A percentile compares a stretch with the other conserved stretches of the same genome.
These are phyloP conservation scores for Neolamprologus toae DNA, from an alignment of 2,113 vertebrate genomes.

Conservation along the genomic window DNA sequence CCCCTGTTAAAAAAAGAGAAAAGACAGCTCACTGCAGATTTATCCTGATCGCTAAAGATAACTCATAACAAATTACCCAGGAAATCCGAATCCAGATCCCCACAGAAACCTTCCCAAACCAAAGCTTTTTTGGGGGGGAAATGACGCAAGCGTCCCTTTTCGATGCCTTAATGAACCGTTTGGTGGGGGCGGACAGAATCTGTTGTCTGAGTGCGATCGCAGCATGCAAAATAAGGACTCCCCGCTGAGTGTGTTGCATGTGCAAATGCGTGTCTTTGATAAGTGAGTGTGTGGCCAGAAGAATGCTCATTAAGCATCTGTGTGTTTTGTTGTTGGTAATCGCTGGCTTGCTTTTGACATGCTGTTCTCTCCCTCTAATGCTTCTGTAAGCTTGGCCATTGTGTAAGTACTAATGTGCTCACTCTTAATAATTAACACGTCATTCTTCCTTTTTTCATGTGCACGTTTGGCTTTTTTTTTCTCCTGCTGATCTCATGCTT, in stretches of 20 bases:
- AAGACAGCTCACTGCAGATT: background rate
- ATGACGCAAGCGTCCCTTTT: background rate
- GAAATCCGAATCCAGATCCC: conserved; percentile 31
- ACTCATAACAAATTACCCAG: conserved; percentile 37
- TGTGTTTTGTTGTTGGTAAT: conserved; percentile 47
- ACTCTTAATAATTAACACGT: conserved; percentile 15
- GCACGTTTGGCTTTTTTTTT: background rate
- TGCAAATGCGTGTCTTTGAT: background rate
- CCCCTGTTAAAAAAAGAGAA: background rate
- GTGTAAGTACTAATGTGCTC: conserved; percentile 83
- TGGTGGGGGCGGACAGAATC: background rate
- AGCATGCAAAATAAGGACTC: background rate
- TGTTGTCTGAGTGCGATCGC: background rate
- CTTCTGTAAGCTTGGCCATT: conserved; percentile 94
- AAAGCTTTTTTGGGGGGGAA: background rate
- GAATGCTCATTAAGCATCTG: conserved; percentile 51
- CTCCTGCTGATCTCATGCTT: background rate
- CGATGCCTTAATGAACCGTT: conserved; percentile 32
- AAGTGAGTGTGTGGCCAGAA: background rate
- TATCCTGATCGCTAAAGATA: conserved; percentile 19
- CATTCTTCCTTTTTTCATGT: conserved; percentile 7
- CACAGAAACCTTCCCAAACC: conserved; percentile 13
- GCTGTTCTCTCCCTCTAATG: conserved; percentile 75
- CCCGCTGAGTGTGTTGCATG: background rate
- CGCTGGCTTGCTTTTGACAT: conserved; percentile 69